Conservation (phyloP, 2,113 vertebrate species). For the Alosa alosa region DNA sequence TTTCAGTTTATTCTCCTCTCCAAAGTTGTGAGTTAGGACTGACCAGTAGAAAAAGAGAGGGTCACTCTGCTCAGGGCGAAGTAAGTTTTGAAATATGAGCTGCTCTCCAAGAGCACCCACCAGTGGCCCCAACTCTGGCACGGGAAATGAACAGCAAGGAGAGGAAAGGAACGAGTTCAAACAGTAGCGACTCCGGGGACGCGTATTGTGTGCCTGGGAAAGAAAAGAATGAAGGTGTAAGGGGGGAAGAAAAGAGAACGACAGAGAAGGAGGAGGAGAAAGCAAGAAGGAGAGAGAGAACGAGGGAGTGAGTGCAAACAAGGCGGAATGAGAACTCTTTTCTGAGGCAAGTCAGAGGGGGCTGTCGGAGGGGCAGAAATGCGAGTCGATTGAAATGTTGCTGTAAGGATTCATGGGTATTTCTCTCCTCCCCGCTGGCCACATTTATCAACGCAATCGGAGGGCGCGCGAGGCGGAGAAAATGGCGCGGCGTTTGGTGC, state of each 20-base stretch:
- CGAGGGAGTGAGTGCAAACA: background rate
- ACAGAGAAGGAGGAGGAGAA: background rate
- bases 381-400: conserved; percentile 42
- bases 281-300: background rate
- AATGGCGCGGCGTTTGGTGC: conserved; percentile 70
- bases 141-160: background rate
- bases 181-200: background rate
- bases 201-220: background rate
- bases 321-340: conserved; percentile 5
- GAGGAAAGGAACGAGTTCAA: background rate
- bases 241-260: background rate
- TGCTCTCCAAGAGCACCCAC: background rate
- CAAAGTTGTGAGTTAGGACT: background rate
- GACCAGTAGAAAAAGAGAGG: background rate
- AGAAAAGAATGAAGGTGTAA: background rate
- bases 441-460: conserved; percentile 79
- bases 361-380: conserved; percentile 12
- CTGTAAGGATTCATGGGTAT: conserved; percentile 71
- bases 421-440: conserved; percentile 75
- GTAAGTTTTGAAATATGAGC: background rate
- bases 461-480: conserved; percentile 73
- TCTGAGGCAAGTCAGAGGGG: background rate
- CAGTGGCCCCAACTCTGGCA: background rate
- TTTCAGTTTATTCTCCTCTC: background rate
- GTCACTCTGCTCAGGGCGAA: conserved; percentile 1